Percentiles rank a stretch among this genome's conserved stretches.
These are phyloP conservation scores for Pheosia tremula DNA, from an alignment of 2,888 invertebrate species.

Conservation along the genomic window DNA sequence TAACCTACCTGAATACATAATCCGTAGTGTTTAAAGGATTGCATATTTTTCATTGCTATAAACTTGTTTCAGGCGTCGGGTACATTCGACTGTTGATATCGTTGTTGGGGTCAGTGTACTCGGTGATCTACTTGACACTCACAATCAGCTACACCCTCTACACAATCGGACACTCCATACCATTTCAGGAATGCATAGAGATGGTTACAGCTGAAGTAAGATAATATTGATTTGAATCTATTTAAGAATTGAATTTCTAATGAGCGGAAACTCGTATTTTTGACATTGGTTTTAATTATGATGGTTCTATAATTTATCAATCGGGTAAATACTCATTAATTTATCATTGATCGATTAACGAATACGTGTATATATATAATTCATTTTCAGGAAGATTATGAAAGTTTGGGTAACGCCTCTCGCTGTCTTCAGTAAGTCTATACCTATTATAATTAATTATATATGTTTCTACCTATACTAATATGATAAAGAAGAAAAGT, in stretches of 20 bases:
- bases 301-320: too few relatives aligned
- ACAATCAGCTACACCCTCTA: conserved; percentile 83
- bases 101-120: conserved; percentile 80
- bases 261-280: too few relatives aligned
- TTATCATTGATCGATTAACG: too few relatives aligned
- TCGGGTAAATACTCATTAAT: too few relatives aligned
- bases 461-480: too few relatives aligned
- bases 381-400: conserved; percentile 40
- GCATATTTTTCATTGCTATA: background rate
- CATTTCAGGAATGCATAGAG: conserved; percentile 81
- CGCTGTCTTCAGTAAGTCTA: conserved; percentile 55
- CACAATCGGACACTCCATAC: conserved; percentile 80
- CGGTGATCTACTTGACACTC: conserved; percentile 84
- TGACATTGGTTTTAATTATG: too few relatives aligned
- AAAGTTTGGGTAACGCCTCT: conserved; percentile 39
- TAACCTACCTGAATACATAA: too few relatives aligned
- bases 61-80: conserved; percentile 82
- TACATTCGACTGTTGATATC: conserved; percentile 84
- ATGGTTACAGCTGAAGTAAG: conserved; percentile 68
- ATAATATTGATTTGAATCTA: conserved; percentile 10
- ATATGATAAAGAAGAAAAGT: too few relatives aligned
- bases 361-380: background rate
- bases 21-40: too few relatives aligned
- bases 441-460: background rate
- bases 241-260: too few relatives aligned